A percentile compares a stretch with the other conserved stretches of the same genome.
These are phyloP conservation scores for Macrostomum cliftonense DNA, from an alignment of 2,888 invertebrate genomes.

Conservation along the genomic window DNA sequence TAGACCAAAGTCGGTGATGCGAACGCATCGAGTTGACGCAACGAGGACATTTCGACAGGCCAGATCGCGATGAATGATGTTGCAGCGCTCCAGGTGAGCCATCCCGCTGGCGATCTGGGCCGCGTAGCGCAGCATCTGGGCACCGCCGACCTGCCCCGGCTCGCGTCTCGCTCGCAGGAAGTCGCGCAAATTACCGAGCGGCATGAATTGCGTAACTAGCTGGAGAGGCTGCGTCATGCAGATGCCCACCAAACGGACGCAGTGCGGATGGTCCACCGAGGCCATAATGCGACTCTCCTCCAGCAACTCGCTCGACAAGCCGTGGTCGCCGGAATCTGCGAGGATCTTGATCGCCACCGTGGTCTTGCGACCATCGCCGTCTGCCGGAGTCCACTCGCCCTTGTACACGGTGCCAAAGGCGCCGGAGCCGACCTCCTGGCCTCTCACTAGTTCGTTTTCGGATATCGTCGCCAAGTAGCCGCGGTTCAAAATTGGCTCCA, in stretches of 20 bases:
- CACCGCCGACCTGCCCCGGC: too few species aligned
- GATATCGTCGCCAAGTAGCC: neutral
- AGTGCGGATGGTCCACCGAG: slow-evolving; percentile 77
- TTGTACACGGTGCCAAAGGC: neutral
- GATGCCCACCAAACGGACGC: slow-evolving; percentile 75
- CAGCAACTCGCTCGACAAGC: too few species aligned
- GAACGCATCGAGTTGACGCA: too few species aligned
- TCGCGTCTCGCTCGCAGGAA: too few species aligned
- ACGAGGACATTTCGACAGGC: too few species aligned
- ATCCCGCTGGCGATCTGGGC: too few species aligned
- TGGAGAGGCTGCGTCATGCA: slow-evolving; percentile 94
- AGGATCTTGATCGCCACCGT: too few species aligned
- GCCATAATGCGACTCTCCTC: slow-evolving; percentile 52
- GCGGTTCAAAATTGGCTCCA: neutral
- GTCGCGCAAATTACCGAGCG: slow-evolving; percentile 48
- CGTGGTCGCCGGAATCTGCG: too few species aligned
- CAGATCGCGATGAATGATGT: too few species aligned
- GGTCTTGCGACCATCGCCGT: too few species aligned
- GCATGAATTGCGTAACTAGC: slow-evolving; percentile 91
- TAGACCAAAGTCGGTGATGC: slow-evolving; percentile 85
- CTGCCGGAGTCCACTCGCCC: slow-evolving; percentile 58
- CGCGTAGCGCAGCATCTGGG: too few species aligned
- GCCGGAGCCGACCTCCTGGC: neutral
- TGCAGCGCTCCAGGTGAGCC: too few species aligned
- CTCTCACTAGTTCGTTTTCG: neutral